Percentiles rank a stretch among this genome's conserved stretches.
phyloP scores from a whole-genome alignment of 2,113 vertebrate species.

The Pelobates fuscus region DNA sequence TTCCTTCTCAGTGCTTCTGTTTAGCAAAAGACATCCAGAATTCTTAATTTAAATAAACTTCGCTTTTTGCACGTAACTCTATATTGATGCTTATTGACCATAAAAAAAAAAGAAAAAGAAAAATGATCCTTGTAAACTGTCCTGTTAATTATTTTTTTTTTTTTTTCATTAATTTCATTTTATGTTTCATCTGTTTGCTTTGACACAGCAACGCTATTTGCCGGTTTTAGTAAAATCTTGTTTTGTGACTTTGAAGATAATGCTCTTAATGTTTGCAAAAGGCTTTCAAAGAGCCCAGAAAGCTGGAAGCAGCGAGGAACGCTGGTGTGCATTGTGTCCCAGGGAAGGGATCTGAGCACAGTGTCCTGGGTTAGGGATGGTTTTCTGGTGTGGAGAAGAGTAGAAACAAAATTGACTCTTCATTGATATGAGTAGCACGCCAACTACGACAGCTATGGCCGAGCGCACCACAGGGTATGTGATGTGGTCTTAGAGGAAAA shows the following conservation, averaged over 20 bases:
- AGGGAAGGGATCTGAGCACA: slow-evolving; percentile 64
- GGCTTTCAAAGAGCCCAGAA: slow-evolving; percentile 62
- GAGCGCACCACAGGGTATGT: slow-evolving; percentile 72
- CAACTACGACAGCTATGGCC: slow-evolving; percentile 73
- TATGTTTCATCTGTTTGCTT: not conserved
- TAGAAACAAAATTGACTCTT: slow-evolving; percentile 82
- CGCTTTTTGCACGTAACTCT: not conserved
- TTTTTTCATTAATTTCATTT: too few species aligned
- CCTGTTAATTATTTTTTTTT: not conserved
- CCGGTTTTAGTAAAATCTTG: slow-evolving; percentile 68
- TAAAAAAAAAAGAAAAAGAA: not conserved
- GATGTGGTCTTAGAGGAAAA: slow-evolving; percentile 68
- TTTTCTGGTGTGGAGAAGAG: slow-evolving; percentile 78
- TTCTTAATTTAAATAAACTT: not conserved
- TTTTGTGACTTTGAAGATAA: slow-evolving; percentile 73
- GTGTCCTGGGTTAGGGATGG: slow-evolving; percentile 63
- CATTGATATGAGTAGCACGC: slow-evolving; percentile 86
- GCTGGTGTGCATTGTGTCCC: slow-evolving; percentile 65
- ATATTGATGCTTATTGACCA: too few species aligned
- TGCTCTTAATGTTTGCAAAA: slow-evolving; percentile 71
- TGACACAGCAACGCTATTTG: slow-evolving; percentile 41
- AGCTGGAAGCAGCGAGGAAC: slow-evolving; percentile 59
- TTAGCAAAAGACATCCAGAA: not conserved
- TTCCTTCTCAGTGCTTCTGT: not conserved
- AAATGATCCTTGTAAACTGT: not conserved